Percentiles rank a stretch among this genome's conserved stretches.
Evolutionary conservation across 2,797 vertebrate genomes (phyloP).

Genomic region (Tiaroga cobitis): DNA sequence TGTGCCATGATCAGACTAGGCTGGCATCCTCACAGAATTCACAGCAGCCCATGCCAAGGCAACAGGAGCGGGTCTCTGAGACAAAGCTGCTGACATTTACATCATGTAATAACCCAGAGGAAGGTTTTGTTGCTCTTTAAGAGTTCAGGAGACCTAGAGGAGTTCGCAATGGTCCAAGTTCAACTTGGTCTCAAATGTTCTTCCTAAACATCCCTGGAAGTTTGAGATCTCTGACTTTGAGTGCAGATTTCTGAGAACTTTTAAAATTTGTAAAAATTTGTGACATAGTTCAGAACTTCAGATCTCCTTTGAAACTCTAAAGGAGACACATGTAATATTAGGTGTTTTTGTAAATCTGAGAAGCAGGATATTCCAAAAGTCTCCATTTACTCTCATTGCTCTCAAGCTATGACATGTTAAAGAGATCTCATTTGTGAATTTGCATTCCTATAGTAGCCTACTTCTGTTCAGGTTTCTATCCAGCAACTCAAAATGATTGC

Average conservation of each 20-base stretch:
- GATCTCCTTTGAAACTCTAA: background rate
- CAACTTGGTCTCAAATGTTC: background rate
- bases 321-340: background rate
- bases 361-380: background rate
- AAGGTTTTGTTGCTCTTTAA: background rate
- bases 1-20: constrained; percentile 46
- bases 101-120: constrained; percentile 18
- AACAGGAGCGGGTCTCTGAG: background rate
- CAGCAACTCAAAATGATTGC: background rate
- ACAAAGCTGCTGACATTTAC: constrained; percentile 37
- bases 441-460: background rate
- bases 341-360: background rate
- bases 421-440: background rate
- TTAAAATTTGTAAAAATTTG: background rate
- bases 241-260: background rate
- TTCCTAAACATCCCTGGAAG: background rate
- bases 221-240: background rate
- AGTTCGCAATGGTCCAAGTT: background rate
- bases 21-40: constrained; percentile 63
- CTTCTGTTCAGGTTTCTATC: background rate
- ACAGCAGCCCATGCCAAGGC: constrained; percentile 56
- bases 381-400: background rate
- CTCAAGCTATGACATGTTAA: background rate
- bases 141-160: background rate
- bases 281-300: background rate